Base-by-base conservation (phyloP, 2,888 invertebrate genomes). In the Cryptosula pallasiana region DNA sequence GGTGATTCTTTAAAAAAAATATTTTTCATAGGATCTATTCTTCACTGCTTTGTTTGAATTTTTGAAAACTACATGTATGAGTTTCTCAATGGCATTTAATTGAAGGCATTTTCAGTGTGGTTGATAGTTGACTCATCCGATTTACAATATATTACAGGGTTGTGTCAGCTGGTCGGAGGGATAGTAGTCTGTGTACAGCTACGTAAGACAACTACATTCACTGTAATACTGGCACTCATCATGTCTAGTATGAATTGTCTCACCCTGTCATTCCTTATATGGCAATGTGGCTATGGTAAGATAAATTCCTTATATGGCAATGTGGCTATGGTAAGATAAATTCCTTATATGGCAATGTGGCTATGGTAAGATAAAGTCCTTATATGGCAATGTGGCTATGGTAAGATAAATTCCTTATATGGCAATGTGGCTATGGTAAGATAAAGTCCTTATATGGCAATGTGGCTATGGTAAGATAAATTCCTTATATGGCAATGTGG, bases 261-360 rank as follows among this genome's bases (percentile, higher is more conserved):
- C 9, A 63, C 63, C 5, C 63, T 63, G 3, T 5, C 27, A 2
- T 63, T 63, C 32, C 63, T 63, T 16, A 63, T 63, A 27, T 63
- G 63, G 63, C 63, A 63, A 32, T 63, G 63, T 63, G 63, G 25
- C 32, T 63, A 32, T 34, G 63, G 63, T 63, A 32, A 63, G 63
- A 16, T 25, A 9, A 57, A 16, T 57, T 5, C 32, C 63, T 63
- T 27, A 63, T 63, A 27, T 63, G 63, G 63, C 63, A 63, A 32
- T 63, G 63, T 63, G 63, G 25, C 32, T 63, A 32, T 34, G 63
- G 63, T 63, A 32, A 63, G 63, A 16, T 25, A 9, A 57, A 16
- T 57, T 5, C 32, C 63, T 63, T 27, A 63, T 63, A 27, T 63
- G 63, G 63, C 34, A 63, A 32, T 63, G 29, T 34, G 63, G 25